Base-by-base conservation (phyloP, 2,797 vertebrate species). In the Ctenochaetus hawaiiensis region DNA sequence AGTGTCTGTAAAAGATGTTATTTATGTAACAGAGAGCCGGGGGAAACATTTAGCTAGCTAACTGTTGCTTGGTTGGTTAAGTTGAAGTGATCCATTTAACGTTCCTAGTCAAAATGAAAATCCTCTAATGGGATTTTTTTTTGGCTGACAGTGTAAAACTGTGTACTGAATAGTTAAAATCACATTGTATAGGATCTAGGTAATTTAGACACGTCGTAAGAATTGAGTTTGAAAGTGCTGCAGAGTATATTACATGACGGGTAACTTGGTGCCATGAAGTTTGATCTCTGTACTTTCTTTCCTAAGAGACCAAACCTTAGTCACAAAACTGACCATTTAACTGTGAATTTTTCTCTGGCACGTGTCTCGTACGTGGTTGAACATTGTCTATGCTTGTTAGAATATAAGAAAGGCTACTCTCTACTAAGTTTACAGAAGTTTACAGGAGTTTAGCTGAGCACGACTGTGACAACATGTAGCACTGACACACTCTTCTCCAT, bases 21-120 rank as follows among this genome's bases (percentile, higher is more conserved):
- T 39, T 4, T 30, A 2, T 20, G 8, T 58, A 7, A 3, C 6
- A 8, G 2, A 1, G 69, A 73, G 77, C 60, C 77, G 1, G 53
- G 10, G 16, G 16, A 0, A 57, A 52, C 43, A 37, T 30, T 71
- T 18, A 63, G 85, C 88, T 70, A 56, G 85, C 85, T 89, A 78
- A 67, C 75, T 71, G 60, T 34, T 49, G 48, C 62, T 30, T 68
- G 37, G 34, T 72, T 67, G 62, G 85, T 87, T 52, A 1, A 45
- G 14, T 45, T 22, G 1, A 48, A 81, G 39, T 71, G 23, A 71
- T 16, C 77, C 43, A 54, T 58, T 5, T 2, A 54, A 16, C 47
- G 10, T 59, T 1, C 2, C n/a, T 26, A 17, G 8, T 47, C 22
- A 44, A 44, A 67, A 56, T 41, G n/a, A 37, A 63, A 60, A 57